Conservation (phyloP, 2,113 vertebrate species). For the Melanotaenia duboulayi region DNA sequence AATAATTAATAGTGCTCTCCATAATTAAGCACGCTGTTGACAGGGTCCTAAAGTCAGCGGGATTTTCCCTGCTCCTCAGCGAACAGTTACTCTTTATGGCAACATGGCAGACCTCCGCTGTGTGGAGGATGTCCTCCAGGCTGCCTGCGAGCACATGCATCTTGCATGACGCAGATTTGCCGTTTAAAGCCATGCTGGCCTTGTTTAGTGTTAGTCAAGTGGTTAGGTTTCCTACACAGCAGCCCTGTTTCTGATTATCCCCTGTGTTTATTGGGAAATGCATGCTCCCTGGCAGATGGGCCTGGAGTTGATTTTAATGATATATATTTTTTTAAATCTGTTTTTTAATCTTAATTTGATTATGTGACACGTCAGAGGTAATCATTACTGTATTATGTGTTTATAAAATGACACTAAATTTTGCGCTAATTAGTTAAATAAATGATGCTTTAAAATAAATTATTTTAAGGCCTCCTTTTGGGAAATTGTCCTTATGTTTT, state of each 20-base stretch:
- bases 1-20: conserved; percentile 60
- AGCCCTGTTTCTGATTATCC: conserved; percentile 80
- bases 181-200: conserved; percentile 64
- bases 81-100: conserved; percentile 67
- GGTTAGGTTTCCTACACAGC: conserved; percentile 61
- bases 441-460: neutral
- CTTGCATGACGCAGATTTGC: conserved; percentile 69
- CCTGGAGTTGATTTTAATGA: conserved; percentile 71
- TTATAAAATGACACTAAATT: neutral
- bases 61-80: conserved; percentile 60
- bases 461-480: neutral
- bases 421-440: neutral
- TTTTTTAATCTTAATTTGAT: conserved; percentile 38
- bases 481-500: neutral
- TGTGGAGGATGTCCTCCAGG: conserved; percentile 72
- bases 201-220: conserved; percentile 67
- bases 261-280: conserved; percentile 60
- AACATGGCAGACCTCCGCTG: conserved; percentile 58
- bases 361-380: conserved; percentile 19
- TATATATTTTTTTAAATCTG: conserved; percentile 46
- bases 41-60: conserved; percentile 75
- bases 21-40: conserved; percentile 69
- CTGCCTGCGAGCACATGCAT: conserved; percentile 58
- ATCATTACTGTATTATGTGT: conserved; percentile 2
- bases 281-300: conserved; percentile 62